Conservation (phyloP, 2,888 invertebrate species). For the Beris chalybata region DNA sequence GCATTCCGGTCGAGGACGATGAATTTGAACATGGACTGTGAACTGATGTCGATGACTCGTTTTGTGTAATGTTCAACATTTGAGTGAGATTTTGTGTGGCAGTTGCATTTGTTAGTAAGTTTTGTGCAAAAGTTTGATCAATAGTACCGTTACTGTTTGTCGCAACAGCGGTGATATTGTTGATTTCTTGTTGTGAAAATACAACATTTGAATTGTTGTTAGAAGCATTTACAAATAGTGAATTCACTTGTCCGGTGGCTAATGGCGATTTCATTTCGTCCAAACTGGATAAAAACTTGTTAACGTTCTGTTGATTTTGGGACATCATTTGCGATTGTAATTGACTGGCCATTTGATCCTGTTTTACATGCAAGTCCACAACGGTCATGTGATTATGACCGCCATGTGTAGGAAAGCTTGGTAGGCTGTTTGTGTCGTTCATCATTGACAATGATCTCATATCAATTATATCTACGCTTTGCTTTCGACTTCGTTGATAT, state of each 20-base stretch:
- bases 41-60: constrained; percentile 41
- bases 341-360: constrained; percentile 60
- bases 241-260: not conserved
- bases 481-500: constrained; percentile 44
- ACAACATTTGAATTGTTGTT: constrained; percentile 28
- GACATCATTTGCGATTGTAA: constrained; percentile 42
- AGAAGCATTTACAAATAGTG: not conserved
- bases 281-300: constrained; percentile 62
- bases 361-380: constrained; percentile 60
- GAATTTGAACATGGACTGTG: constrained; percentile 55
- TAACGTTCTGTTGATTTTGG: constrained; percentile 63
- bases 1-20: constrained; percentile 50
- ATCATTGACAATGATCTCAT: constrained; percentile 43
- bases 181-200: constrained; percentile 31
- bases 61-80: constrained; percentile 47
- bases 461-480: constrained; percentile 37
- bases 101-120: constrained; percentile 24
- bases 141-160: constrained; percentile 23
- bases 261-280: constrained; percentile 46
- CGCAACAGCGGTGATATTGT: constrained; percentile 22
- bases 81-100: constrained; percentile 40
- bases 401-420: constrained; percentile 47
- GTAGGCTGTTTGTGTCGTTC: constrained; percentile 50
- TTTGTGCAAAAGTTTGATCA: constrained; percentile 33
- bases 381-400: constrained; percentile 39